Base-by-base conservation (phyloP, 2,888 invertebrate species). In the Cenopis cana region DNA sequence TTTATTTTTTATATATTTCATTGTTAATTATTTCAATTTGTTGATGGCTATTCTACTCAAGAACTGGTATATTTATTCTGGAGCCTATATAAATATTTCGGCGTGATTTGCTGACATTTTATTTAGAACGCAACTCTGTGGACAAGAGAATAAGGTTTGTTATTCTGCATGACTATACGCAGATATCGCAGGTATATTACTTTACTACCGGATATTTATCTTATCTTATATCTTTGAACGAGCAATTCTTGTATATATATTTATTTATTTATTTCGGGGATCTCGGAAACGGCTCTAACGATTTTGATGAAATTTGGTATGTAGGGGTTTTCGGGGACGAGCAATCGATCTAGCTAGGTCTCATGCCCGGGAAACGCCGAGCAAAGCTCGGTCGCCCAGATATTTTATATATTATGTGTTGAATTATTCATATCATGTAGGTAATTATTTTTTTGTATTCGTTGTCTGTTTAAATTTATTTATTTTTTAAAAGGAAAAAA, bases 381-480 rank as follows among this genome's bases (percentile, higher is more conserved):
- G n/a, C n/a, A n/a, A n/a, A n/a, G n/a, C n/a, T n/a, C n/a, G n/a
- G n/a, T n/a, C n/a, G n/a, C n/a, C n/a, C n/a, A n/a, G n/a, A n/a
- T n/a, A n/a, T n/a, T n/a, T n/a, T n/a, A n/a, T n/a, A n/a, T 29
- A 24, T 46, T 55, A 46, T 56, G 41, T 12, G 24, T 56, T 49
- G 24, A 41, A 56, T 54, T 56, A 46, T 55, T 66, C 55, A 66
- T 66, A 66, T 66, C 55, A 33, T 24, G 29, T 36, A 18, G 50
- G 10, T 54, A 64, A 50, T 36, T 29, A 54, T 65, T 49, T 20
- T 50, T 46, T 55, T 46, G 17, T 46, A 54, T 68, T 55, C 54
- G 60, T 60, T 61, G 17, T 54, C 18, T 61, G 60, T 46, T 68
- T 46, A 12, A 61, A 52, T 17, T 59, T 38, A 38, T 59, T 68